Conservation (phyloP, 2,113 vertebrate species). For the Macrotis lagotis region DNA sequence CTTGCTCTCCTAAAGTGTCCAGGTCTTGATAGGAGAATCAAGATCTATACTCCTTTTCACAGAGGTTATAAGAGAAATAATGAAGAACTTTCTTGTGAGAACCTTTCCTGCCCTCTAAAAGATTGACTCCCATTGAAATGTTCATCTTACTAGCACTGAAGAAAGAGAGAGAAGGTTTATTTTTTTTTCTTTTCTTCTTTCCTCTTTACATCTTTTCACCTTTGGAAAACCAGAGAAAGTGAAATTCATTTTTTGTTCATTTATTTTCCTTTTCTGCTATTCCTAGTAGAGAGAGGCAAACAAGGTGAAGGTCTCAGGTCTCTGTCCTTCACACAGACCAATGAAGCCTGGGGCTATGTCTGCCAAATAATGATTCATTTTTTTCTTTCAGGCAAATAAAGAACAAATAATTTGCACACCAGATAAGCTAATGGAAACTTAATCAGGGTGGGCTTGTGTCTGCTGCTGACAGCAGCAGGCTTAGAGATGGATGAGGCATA, state of each 20-base stretch:
- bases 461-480: not conserved
- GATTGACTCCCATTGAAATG: slow-evolving; percentile 12
- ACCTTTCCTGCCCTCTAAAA: not conserved
- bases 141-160: not conserved
- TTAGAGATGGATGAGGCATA: not conserved
- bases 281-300: not conserved
- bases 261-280: not conserved
- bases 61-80: not conserved
- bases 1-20: not conserved
- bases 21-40: not conserved
- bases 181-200: not conserved
- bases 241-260: not conserved
- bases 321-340: not conserved
- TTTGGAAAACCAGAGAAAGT: not conserved
- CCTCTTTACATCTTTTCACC: slow-evolving; percentile 29
- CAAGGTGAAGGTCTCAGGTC: not conserved
- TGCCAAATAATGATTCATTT: slow-evolving; percentile 28
- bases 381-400: slow-evolving; percentile 20
- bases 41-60: not conserved
- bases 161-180: not conserved
- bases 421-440: slow-evolving; percentile 25
- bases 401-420: slow-evolving; percentile 1
- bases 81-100: not conserved
- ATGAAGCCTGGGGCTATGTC: not conserved
- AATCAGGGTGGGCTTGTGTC: not conserved